Conservation (phyloP, 2,797 vertebrate species). For the Huso huso region DNA sequence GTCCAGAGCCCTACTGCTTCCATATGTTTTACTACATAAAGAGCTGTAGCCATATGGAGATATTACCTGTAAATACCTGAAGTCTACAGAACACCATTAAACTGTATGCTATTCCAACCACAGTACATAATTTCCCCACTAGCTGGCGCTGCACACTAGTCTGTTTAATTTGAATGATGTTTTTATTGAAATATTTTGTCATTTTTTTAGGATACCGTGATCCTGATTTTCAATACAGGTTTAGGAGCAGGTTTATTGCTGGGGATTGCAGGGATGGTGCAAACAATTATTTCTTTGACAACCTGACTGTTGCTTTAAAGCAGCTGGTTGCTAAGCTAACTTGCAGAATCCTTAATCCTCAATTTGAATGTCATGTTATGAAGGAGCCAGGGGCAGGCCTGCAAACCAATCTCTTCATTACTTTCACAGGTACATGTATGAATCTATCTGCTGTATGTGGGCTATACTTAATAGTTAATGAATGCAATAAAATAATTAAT, state of each 20-base stretch:
- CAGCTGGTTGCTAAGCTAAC: not conserved
- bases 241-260: no score
- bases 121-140: not conserved
- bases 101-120: no score
- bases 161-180: not conserved
- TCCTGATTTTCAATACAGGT: no score
- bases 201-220: no score
- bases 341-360: not conserved
- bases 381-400: not conserved
- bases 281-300: not conserved
- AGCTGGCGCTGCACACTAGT: not conserved
- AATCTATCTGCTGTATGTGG: not conserved
- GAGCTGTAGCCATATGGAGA: not conserved
- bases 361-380: not conserved
- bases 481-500: no score
- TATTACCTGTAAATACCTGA: not conserved
- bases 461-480: no score
- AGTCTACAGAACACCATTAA: no score
- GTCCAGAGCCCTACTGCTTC: no score
- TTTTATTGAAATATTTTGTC: not conserved
- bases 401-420: not conserved
- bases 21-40: no score
- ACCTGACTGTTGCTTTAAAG: not conserved
- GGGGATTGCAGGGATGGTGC: not conserved
- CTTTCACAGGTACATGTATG: not conserved